Evolutionary conservation across 2,888 invertebrate genomes (phyloP), one percentile per base, ranked within the genome.

Genomic region (Ypsolopha scabrella): DNA sequence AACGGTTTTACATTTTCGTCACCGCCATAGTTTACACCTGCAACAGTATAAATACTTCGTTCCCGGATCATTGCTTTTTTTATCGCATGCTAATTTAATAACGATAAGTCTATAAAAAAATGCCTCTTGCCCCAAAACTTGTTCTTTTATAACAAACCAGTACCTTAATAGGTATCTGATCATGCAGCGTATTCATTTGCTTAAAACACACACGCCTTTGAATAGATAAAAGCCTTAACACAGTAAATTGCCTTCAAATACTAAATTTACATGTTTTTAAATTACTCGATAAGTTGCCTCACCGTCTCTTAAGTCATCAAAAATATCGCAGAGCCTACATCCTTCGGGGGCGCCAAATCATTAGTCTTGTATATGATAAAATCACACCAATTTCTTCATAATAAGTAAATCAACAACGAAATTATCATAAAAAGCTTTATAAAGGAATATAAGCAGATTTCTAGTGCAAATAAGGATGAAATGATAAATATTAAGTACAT

Each of bases 331-430:
- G 67, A 70, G 77, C 78, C 79, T 80, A 78, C 68, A 66, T 75
- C 79, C 76, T 76, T 69, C 73, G 61, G 79, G 80, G 77, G 86
- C 77, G 86, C 80, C 86, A 85, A 85, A 83, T 82, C 82, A 72
- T 74, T 62, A 63, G 9, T 49, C 6, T 51, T 37, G n/a, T 69
- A 61, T 60, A 60, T 54, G 64, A 63, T 24, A 68, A 67, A 69
- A 65, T 70, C 74, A 85, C 82, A 86, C 83, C 85, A 77, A 78
- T 82, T 81, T 77, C 83, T 86, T 85, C 80, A 69, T 50, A 10
- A 10, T 35, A 52, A 48, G 47, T n/a, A 44, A 34, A 46, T 39
- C n/a, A 51, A 51, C 35, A 38, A 11, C 33, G 9, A 44, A 33
- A n/a, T 14, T 39, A 48, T 11, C 35, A 11, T 13, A 39, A 14